A percentile compares a stretch with the other conserved stretches of the same genome.
Conservation (phyloP, 2,888 invertebrate species). For the Alviniconcha strummeri region DNA sequence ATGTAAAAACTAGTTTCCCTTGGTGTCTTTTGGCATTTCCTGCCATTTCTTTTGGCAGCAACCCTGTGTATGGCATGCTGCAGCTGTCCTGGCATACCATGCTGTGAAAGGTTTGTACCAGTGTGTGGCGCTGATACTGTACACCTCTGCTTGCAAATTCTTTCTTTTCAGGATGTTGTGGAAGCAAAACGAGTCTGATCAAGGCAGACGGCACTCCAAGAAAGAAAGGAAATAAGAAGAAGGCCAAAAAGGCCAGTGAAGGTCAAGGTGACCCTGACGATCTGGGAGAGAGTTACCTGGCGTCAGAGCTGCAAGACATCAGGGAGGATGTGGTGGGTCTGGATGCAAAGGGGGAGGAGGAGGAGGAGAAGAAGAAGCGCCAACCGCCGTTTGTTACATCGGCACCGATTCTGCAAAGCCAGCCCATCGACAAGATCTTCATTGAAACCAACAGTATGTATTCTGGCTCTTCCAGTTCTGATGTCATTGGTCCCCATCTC, state of each 20-base stretch:
- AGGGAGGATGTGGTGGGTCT: constrained; percentile 57
- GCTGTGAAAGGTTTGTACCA: too few relatives aligned
- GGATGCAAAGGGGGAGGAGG: constrained; percentile 39
- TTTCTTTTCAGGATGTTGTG: constrained; percentile 53
- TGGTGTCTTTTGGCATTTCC: neutral
- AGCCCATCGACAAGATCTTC: constrained; percentile 63
- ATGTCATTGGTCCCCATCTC: too few relatives aligned
- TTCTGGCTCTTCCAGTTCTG: neutral
- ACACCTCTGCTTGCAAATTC: neutral
- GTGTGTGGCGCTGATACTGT: neutral
- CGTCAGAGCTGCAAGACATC: constrained; percentile 58
- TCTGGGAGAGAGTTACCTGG: constrained; percentile 55
- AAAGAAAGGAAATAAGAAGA: constrained; percentile 54
- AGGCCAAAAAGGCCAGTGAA: constrained; percentile 46
- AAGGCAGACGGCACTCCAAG: constrained; percentile 55
- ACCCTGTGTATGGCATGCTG: too few relatives aligned
- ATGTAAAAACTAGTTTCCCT: neutral
- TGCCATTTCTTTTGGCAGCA: neutral
- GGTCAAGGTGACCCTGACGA: constrained; percentile 45
- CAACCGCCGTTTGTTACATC: constrained; percentile 40
- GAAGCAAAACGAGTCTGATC: constrained; percentile 65
- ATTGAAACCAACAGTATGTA: constrained; percentile 65
- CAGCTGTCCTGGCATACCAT: too few relatives aligned
- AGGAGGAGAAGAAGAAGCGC: constrained; percentile 29
- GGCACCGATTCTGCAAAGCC: constrained; percentile 53